Conservation (phyloP, 2,888 invertebrate genomes). For the Caenorhabditis becei region DNA sequence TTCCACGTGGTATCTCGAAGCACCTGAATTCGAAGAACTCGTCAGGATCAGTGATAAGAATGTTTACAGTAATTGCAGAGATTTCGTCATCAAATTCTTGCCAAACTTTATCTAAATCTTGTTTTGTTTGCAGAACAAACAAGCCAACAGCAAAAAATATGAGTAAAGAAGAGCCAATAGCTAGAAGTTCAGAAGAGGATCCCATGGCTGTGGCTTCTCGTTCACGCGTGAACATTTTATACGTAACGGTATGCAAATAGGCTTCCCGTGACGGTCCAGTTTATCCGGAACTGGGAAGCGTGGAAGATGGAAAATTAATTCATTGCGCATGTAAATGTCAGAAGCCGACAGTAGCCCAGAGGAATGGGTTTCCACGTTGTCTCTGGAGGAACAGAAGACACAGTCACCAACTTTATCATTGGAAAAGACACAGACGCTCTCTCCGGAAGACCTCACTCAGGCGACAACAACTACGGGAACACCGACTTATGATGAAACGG, state of each 20-base stretch:
- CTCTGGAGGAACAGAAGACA: background rate
- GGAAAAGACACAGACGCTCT: background rate
- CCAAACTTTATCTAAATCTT: slow-evolving; percentile 45
- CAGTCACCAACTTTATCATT: background rate
- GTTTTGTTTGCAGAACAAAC: slow-evolving; percentile 44
- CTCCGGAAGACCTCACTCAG: background rate
- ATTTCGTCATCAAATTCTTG: slow-evolving; percentile 29
- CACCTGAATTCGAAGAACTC: slow-evolving; percentile 8
- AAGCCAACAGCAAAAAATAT: slow-evolving; percentile 18
- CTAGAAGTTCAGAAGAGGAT: slow-evolving; percentile 37
- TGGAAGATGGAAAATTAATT: background rate
- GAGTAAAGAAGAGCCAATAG: slow-evolving; percentile 30
- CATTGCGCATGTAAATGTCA: slow-evolving; percentile 13
- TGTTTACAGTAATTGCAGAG: slow-evolving; percentile 19
- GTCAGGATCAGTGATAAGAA: background rate
- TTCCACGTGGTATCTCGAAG: slow-evolving; percentile 52
- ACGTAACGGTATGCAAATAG: slow-evolving; percentile 34
- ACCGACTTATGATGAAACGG: background rate
- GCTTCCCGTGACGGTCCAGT: slow-evolving; percentile 21
- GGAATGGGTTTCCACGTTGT: background rate
- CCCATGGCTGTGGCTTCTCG: slow-evolving; percentile 4
- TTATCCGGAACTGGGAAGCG: background rate
- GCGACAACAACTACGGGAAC: too few relatives aligned
- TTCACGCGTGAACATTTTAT: background rate
- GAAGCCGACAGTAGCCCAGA: slow-evolving; percentile 9